A percentile compares a stretch with the other conserved stretches of the same genome.
Evolutionary conservation across 2,113 vertebrate species (phyloP).

Genomic region (Anoura caudifer): DNA sequence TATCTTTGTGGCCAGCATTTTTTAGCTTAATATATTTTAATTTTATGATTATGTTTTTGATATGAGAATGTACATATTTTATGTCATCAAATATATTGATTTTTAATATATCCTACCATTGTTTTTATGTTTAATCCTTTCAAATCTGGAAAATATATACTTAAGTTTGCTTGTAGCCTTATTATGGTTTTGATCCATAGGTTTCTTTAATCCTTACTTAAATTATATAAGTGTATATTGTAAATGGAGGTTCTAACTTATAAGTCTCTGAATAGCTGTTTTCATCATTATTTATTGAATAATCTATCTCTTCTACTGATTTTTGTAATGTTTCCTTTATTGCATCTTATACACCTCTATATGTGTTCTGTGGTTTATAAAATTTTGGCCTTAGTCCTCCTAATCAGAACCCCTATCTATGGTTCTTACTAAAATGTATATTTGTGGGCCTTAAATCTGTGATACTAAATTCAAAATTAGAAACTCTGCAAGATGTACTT

Average conservation of each 20-base stretch:
- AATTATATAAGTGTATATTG: neutral
- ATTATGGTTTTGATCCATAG: neutral
- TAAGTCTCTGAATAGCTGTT: neutral
- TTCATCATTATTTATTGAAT: constrained; percentile 15
- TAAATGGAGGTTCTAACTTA: neutral
- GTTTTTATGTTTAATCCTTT: neutral
- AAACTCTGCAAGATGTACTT: neutral
- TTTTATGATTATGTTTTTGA: neutral
- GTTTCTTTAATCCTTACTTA: constrained; percentile 9
- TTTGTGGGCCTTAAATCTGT: neutral
- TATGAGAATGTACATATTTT: neutral
- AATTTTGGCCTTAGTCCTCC: neutral
- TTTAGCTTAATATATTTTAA: neutral
- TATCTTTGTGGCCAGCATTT: neutral
- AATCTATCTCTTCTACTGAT: neutral
- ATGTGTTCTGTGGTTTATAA: neutral
- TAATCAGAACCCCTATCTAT: neutral
- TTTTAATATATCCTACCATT: neutral
- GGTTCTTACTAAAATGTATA: neutral
- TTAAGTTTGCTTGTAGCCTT: neutral
- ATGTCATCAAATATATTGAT: neutral
- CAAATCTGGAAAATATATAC: neutral
- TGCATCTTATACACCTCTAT: neutral
- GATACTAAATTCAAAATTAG: neutral
- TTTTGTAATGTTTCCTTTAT: neutral